phyloP scores from a whole-genome alignment of 2,797 vertebrate genomes.

The Clarias laeviceps region DNA sequence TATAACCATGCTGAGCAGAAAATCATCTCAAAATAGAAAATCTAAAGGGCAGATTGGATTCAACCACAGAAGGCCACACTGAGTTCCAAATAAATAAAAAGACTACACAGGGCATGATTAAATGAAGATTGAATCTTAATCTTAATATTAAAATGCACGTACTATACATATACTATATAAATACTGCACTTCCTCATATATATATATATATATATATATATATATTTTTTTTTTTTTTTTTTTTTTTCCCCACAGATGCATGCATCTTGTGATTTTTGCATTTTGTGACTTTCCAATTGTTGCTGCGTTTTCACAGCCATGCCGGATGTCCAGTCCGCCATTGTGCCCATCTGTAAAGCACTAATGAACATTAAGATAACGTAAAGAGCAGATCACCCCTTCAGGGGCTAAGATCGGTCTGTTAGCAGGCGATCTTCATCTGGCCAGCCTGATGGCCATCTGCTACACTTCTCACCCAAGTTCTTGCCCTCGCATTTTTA shows the following conservation, averaged over 20 bases:
- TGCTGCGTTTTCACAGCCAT: neutral
- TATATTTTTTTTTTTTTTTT: neutral
- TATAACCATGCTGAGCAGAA: neutral
- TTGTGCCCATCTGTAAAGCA: slow-evolving; percentile 34
- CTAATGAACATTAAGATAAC: slow-evolving; percentile 41
- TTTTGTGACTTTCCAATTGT: neutral
- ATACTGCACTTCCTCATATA: no score
- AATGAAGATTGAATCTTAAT: no score
- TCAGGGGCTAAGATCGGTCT: slow-evolving; percentile 15
- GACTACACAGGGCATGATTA: neutral
- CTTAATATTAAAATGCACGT: no score
- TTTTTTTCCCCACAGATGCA: no score
- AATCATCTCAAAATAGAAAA: neutral
- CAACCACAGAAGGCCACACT: neutral
- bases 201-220: no score
- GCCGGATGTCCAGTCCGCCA: slow-evolving; percentile 7
- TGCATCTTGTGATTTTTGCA: neutral
- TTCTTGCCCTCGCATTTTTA: slow-evolving; percentile 24
- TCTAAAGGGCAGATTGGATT: neutral
- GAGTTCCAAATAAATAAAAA: neutral
- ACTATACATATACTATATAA: no score
- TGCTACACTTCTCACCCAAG: slow-evolving; percentile 32
- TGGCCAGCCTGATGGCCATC: slow-evolving; percentile 37
- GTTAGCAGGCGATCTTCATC: slow-evolving; percentile 24
- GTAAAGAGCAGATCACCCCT: slow-evolving; percentile 29